phyloP scores from a whole-genome alignment of 2,113 vertebrate genomes.

The Chloropsis cyanopogon region DNA sequence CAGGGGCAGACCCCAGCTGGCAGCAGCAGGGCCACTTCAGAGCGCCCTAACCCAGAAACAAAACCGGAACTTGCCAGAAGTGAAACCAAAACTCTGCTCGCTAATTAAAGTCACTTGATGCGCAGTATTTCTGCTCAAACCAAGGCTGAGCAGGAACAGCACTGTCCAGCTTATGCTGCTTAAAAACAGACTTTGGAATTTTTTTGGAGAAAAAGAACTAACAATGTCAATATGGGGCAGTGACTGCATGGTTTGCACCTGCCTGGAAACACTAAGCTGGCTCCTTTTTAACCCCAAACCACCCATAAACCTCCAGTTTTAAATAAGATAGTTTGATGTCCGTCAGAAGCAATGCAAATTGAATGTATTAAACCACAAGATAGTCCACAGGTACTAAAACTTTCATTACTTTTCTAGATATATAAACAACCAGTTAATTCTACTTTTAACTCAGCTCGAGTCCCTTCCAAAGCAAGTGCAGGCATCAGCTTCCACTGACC shows the following conservation, averaged over 20 bases:
- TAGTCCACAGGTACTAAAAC: neutral
- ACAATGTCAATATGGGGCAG: neutral
- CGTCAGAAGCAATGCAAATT: neutral
- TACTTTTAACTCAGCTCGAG: neutral
- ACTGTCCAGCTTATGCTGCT: fast-evolving
- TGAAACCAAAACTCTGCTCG: fast-evolving
- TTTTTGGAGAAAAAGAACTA: neutral
- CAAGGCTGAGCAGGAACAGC: neutral
- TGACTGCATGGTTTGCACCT: neutral
- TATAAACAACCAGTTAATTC: neutral
- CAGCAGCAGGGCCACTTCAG: neutral
- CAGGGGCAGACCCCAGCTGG: neutral
- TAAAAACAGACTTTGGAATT: neutral
- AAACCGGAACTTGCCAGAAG: neutral
- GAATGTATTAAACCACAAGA: neutral
- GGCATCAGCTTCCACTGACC: neutral
- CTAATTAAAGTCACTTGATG: neutral
- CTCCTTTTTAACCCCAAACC: neutral
- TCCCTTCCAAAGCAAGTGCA: neutral
- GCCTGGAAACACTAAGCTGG: neutral
- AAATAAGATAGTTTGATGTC: neutral
- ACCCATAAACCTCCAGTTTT: neutral
- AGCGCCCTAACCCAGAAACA: fast-evolving
- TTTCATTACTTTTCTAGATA: neutral
- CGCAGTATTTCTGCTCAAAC: neutral